A percentile compares a stretch with the other conserved stretches of the same genome.
These are phyloP conservation scores for Sarcophaga peregrina DNA, from an alignment of 1,140 invertebrate species.

Conservation along the genomic window DNA sequence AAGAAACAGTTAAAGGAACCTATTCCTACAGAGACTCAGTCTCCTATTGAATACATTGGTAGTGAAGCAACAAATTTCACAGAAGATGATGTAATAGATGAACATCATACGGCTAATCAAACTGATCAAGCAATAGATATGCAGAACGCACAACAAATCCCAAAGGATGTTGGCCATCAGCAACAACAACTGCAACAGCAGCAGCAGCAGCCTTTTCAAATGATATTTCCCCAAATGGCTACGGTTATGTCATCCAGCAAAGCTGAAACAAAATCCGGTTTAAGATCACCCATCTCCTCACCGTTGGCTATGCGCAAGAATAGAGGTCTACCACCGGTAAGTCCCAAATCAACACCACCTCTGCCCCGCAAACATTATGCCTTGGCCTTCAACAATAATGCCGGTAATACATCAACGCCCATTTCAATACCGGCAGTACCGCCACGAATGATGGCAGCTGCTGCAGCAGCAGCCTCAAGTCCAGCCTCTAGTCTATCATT, in stretches of 20 bases:
- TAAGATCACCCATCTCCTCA: constrained; percentile 59
- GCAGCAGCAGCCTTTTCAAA: constrained; percentile 51
- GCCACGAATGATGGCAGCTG: constrained; percentile 52
- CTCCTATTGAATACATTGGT: too few species aligned
- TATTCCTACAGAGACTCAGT: too few species aligned
- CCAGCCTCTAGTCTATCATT: constrained; percentile 60
- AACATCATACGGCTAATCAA: too few species aligned
- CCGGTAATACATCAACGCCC: constrained; percentile 52
- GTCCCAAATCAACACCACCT: constrained; percentile 63
- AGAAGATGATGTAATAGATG: too few species aligned
- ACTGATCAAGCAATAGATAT: not conserved
- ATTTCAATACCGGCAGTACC: constrained; percentile 50
- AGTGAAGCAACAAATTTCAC: too few species aligned
- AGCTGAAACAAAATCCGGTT: constrained; percentile 54
- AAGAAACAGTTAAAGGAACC: too few species aligned
- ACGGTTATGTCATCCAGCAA: constrained; percentile 59
- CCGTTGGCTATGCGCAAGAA: constrained; percentile 58
- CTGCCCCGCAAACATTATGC: constrained; percentile 58
- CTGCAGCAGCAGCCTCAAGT: constrained; percentile 54
- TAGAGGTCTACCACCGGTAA: constrained; percentile 54
- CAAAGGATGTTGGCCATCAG: too few species aligned
- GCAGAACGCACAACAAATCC: constrained; percentile 24
- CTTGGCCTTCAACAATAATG: constrained; percentile 59
- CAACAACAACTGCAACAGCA: constrained; percentile 21
- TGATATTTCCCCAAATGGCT: constrained; percentile 60